Percentiles rank a stretch among this genome's conserved stretches.
Conservation (phyloP, 2,888 invertebrate species). For the Hypsopygia costalis region DNA sequence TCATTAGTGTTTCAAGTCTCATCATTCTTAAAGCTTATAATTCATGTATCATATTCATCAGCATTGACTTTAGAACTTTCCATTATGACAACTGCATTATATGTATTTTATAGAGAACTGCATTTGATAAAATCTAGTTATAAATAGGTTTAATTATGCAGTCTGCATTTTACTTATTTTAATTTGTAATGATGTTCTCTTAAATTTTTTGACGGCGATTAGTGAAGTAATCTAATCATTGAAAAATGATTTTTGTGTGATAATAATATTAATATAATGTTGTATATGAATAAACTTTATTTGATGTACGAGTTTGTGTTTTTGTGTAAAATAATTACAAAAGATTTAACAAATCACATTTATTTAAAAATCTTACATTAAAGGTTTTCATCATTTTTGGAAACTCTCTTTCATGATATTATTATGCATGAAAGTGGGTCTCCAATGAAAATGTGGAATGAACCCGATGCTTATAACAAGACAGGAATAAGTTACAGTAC, state of each 20-base stretch:
- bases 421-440: neutral
- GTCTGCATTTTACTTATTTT: slow-evolving; percentile 10
- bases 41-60: neutral
- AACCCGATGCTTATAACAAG: neutral
- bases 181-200: slow-evolving; percentile 1
- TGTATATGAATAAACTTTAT: slow-evolving; percentile 2
- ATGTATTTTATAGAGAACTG: slow-evolving; percentile 4
- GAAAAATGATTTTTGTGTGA: slow-evolving; percentile 18
- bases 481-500: slow-evolving; percentile 1
- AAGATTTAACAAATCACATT: slow-evolving; percentile 2
- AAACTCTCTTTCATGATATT: neutral
- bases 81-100: neutral
- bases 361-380: slow-evolving; percentile 3
- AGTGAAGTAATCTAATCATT: slow-evolving; percentile 11
- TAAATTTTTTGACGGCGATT: neutral
- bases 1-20: no score
- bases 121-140: neutral
- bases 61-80: no score
- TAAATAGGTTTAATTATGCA: slow-evolving; percentile 6
- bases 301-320: neutral
- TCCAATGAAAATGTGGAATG: neutral
- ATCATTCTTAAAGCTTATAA: no score
- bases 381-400: slow-evolving; percentile 6
- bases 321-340: neutral
- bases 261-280: slow-evolving; percentile 18